Base-by-base conservation (phyloP, 2,888 invertebrate species). In the Timema podura region DNA sequence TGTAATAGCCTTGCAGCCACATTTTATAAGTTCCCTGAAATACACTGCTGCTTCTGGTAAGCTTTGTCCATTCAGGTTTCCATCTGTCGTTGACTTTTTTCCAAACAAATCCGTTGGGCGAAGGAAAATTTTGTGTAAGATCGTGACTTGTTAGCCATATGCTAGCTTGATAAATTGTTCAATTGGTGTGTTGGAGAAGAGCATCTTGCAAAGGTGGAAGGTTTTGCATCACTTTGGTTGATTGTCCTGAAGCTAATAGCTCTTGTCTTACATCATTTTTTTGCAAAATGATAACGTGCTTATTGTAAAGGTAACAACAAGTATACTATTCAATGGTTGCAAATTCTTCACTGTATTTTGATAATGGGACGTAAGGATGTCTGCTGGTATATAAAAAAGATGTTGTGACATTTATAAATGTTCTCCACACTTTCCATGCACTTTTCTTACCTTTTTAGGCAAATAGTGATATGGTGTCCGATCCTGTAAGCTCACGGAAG, bases 11-110 rank as follows among this genome's bases (percentile, higher is more conserved):
- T 57, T 6, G 15, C 0, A 57, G 57, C n/a, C 57, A n/a, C 57
- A 57, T n/a, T 5, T 57, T 15, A n/a, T 57, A 5, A 57, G 15
- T 57, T 57, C 57, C 30, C 57, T 57, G 57, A 13, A 57, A 57
- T 13, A n/a, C 57, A 57, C 57, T n/a, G 57, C 57, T 57, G 15
- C 57, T 30, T 57, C 57, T n/a, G 57, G 13, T 57, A 57, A 57
- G 15, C 6, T 57, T 57, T 57, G 57, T 11, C 57, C 9, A 57
- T n/a, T 57, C 15, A 13, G 57, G 15, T 57, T 57, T 57, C 57
- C n/a, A 57, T 15, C 5, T n/a, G 57, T 57, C 15, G 8, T 57
- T 30, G 9, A 57, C 51, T 54, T 13, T 57, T 0, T 57, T 57
- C 57, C 57, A 57, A 11, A 9, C 57, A 57, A n/a, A 57, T 57